phyloP scores from a whole-genome alignment of 2,888 invertebrate species.

The Athalia circularis region DNA sequence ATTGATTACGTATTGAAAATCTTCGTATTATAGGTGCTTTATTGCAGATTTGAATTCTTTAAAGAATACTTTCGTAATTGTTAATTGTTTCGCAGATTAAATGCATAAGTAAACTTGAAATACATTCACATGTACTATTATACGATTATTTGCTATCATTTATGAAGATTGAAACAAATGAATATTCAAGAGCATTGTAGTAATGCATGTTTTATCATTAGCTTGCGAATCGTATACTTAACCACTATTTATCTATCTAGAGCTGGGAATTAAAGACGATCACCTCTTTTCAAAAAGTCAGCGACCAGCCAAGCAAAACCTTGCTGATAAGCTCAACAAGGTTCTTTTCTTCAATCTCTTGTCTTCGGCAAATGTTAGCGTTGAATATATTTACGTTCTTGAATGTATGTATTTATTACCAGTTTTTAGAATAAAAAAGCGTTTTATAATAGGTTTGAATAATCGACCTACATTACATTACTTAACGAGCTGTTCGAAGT shows the following conservation, averaged over 20 bases:
- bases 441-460: slow-evolving; percentile 1
- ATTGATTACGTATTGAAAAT: no score
- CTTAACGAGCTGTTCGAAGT: not conserved
- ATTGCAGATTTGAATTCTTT: no score
- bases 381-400: slow-evolving; percentile 5
- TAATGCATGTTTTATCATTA: not conserved
- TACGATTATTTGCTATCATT: no score
- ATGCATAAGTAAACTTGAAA: no score
- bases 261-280: not conserved
- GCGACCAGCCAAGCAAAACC: slow-evolving; percentile 7
- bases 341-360: slow-evolving; percentile 12
- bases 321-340: slow-evolving; percentile 31
- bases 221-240: not conserved
- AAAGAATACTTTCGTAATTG: no score
- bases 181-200: no score
- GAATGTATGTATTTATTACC: slow-evolving; percentile 32
- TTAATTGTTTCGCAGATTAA: no score
- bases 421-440: slow-evolving; percentile 4
- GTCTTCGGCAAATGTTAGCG: not conserved
- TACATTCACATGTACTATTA: no score
- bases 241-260: not conserved
- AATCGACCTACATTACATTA: not conserved
- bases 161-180: no score
- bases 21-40: no score
- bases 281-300: slow-evolving; percentile 14